Base-by-base conservation (phyloP, 37 sponge, comb jelly and placozoan genomes). In the Mnemiopsis leidyi region DNA sequence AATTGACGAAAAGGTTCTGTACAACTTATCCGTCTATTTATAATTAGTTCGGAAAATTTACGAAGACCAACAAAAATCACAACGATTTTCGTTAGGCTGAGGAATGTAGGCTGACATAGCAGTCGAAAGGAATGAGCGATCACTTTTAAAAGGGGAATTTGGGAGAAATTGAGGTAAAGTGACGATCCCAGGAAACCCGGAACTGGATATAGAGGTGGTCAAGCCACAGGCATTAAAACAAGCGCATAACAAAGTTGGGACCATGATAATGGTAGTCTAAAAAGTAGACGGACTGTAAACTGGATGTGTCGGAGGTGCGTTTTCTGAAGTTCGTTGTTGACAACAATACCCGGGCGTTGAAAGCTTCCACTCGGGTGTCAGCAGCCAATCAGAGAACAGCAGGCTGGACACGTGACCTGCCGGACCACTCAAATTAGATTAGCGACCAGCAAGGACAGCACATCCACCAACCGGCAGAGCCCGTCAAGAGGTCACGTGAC, bases 311-410 rank as follows among this genome's bases (percentile, higher is more conserved):
- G 36, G 20, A 31, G 21, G 26, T 31, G 35, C 79, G 79, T 77
- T 77, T 77, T 77, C 79, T 20, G 79, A 32, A 20, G 32, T 77
- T 77, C 33, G 79, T 18, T 77, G 79, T 77, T 77, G 79, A 77
- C 79, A 77, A 77, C 79, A 32, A 77, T 77, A 77, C 18, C 79
- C 32, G 79, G 79, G 79, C 32, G 79, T 20, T 77, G 79, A 77
- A 77, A 77, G 79, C 79, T 32, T 32, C 26, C 26, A 32, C 36
- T 77, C 32, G 32, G 32, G 36, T 13, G 18, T 77, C 79, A 77
- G 79, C 33, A 32, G 35, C 79, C 79, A 77, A 77, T 77, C 18
- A 34, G 36, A 34, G 79, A 0, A 1, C 18, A 77, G 79, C 32
- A 7, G 26, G 2, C 1, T 28, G 33, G 36, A 34, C 79, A 77